Evolutionary conservation across 1,140 invertebrate genomes (phyloP).

Genomic region (Listronotus bonariensis): DNA sequence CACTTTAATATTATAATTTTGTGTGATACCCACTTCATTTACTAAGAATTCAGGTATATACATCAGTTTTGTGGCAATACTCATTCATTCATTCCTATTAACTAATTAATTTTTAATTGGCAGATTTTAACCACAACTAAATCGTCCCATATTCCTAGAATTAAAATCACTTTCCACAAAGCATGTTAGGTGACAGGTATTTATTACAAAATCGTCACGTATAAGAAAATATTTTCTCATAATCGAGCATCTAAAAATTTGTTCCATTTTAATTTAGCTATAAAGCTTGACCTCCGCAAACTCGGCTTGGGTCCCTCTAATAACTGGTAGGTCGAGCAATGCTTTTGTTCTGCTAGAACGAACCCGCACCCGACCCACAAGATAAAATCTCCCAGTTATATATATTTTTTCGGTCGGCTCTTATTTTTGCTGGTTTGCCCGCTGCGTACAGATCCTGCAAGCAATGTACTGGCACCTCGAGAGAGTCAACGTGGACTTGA

Average conservation of each 20-base stretch:
- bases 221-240: too few relatives aligned
- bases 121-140: too few relatives aligned
- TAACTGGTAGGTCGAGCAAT: slow-evolving; percentile 51
- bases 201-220: too few relatives aligned
- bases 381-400: slow-evolving; percentile 54
- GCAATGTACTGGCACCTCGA: slow-evolving; percentile 55
- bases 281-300: slow-evolving; percentile 49
- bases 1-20: too few relatives aligned
- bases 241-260: slow-evolving; percentile 39
- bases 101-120: too few relatives aligned
- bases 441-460: slow-evolving; percentile 55
- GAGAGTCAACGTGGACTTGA: slow-evolving; percentile 53
- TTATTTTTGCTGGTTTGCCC: slow-evolving; percentile 56
- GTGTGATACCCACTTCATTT: too few relatives aligned
- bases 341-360: slow-evolving; percentile 54
- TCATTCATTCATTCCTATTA: too few relatives aligned
- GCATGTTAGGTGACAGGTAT: too few relatives aligned
- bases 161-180: too few relatives aligned
- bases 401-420: slow-evolving; percentile 56
- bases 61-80: too few relatives aligned
- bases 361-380: slow-evolving; percentile 53
- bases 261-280: slow-evolving; percentile 50
- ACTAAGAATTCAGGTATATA: too few relatives aligned
- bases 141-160: too few relatives aligned
- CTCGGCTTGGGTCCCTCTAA: slow-evolving; percentile 47